A percentile compares a stretch with the other conserved stretches of the same genome.
Evolutionary conservation across 2,113 vertebrate species (phyloP).

Genomic region (Okapia johnstoni): DNA sequence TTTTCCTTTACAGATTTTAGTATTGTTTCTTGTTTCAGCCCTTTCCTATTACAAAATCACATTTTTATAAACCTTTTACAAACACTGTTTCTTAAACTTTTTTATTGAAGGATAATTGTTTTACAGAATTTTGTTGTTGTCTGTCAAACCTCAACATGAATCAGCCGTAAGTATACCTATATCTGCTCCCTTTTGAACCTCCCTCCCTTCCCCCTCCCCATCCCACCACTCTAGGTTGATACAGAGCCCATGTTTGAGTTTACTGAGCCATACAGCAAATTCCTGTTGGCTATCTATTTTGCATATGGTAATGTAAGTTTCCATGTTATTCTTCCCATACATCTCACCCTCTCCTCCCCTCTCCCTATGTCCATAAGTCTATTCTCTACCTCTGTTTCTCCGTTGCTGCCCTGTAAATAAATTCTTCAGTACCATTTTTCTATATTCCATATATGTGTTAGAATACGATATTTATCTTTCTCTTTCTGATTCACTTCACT

Average conservation of each 20-base stretch:
- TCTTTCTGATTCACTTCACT: not conserved
- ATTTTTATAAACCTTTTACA: slow-evolving; percentile 8
- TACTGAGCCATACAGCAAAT: not conserved
- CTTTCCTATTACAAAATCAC: not conserved
- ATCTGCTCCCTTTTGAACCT: not conserved
- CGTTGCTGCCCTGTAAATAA: not conserved
- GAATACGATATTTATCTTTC: not conserved
- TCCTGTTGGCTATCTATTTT: not conserved
- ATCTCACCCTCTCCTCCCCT: not conserved
- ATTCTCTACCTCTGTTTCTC: not conserved
- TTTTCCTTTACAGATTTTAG: not conserved
- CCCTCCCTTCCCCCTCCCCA: not conserved
- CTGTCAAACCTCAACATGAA: not conserved
- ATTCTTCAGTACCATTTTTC: not conserved
- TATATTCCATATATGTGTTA: not conserved
- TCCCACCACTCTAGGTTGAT: not conserved
- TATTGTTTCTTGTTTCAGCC: not conserved
- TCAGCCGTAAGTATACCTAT: not conserved
- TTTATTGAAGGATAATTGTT: not conserved
- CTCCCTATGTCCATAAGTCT: not conserved
- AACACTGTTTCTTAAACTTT: not conserved
- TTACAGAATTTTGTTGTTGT: not conserved
- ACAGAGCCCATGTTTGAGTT: not conserved
- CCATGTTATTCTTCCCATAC: not conserved
- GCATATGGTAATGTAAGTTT: not conserved